Conservation (phyloP, 1,140 invertebrate species). For the Aphaenogaster ashmeadi region DNA sequence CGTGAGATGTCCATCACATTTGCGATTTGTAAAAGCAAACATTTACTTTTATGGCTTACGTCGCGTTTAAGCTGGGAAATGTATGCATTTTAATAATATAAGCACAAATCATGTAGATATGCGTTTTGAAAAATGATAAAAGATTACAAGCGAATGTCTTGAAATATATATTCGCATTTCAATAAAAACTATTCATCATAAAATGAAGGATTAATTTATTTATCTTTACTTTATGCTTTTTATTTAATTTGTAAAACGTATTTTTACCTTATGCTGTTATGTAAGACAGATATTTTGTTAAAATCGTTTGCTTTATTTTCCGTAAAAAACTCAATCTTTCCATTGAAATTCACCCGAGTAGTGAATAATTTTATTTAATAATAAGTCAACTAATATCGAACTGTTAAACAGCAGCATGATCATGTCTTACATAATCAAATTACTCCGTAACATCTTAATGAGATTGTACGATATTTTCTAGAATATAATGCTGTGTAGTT, state of each 20-base stretch:
- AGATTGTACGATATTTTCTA: not conserved
- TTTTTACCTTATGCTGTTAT: not conserved
- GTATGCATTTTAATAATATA: not conserved
- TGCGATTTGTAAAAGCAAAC: not conserved
- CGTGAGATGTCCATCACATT: not conserved
- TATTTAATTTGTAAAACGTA: not conserved
- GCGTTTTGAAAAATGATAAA: not conserved
- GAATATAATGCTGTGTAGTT: not conserved
- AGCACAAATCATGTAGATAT: not conserved
- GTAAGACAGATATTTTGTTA: not conserved
- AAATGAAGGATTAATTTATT: not conserved
- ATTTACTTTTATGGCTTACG: conserved; percentile 5
- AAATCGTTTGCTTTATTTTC: not conserved
- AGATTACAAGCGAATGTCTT: not conserved
- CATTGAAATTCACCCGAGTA: not conserved
- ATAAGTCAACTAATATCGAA: not conserved
- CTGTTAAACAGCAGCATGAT: not conserved
- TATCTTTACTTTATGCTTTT: not conserved
- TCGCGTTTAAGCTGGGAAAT: not conserved
- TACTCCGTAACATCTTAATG: conserved; percentile 14
- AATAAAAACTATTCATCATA: not conserved
- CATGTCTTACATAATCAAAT: not conserved
- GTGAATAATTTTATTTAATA: not conserved
- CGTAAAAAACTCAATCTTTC: not conserved
- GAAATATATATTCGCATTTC: not conserved